Base-by-base conservation (phyloP, 2,888 invertebrate genomes). In the Gymnocheta viridis region DNA sequence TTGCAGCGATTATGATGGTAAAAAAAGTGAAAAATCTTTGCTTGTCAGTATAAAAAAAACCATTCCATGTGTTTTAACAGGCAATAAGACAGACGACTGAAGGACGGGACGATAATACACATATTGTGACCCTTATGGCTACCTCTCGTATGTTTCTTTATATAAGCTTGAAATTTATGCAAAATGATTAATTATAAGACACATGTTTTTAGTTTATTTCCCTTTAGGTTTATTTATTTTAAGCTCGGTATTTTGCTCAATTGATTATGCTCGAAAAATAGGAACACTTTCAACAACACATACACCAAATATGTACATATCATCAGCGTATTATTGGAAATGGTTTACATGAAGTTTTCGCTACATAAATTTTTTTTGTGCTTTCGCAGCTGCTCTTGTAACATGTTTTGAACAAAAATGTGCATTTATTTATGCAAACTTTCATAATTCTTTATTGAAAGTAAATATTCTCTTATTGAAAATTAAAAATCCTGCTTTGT, bases 131-230 rank as follows among this genome's bases (percentile, higher is more conserved):
- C 22, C n/a, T 44, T n/a, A 17, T 5, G 41, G 1, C 12, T 58
- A 47, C 2, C 24, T 35, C 14, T 49, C 49, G 2, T 22, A 4
- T 49, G 12, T 56, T 51, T 41, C 22, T 56, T 17, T 38, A 27
- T 17, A 56, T 17, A 22, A 56, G 14, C n/a, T 44, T 35, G 17
- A 44, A 14, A 12, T 49, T 49, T 49, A 12, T 49, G 22, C 22
- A 22, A 49, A 22, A 22, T 22, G 22, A 49, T 49, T 12, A 49
- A 49, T 12, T 49, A 4, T 19, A 0, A 9, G 22, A 67, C 80
- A 74, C 54, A 69, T 69, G 73, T 73, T 60, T 51, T 44, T 62
- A 54, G 54, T 73, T 67, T 73, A 22, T 32, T 35, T 41, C 58
- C 66, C 29, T 54, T 56, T 10, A 10, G 12, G 29, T 22, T 14